phyloP scores from a whole-genome alignment of 2,797 vertebrate genomes.

The Aeoliscus strigatus region DNA sequence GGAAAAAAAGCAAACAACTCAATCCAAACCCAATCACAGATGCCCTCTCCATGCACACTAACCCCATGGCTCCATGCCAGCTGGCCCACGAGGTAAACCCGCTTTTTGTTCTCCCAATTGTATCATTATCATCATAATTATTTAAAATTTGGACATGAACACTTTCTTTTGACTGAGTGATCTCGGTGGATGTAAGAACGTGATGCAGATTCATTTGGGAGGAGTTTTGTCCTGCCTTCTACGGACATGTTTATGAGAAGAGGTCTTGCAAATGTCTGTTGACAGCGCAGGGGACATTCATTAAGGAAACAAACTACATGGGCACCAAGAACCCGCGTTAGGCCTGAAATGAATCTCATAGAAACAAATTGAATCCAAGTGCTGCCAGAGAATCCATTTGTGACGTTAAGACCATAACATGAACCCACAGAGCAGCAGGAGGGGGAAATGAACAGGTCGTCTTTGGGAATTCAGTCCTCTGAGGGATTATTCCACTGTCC shows the following conservation, averaged over 20 bases:
- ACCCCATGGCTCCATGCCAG: constrained; percentile 26
- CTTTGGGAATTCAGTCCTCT: too few relatives aligned
- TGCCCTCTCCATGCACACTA: constrained; percentile 8
- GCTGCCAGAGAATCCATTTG: constrained; percentile 67
- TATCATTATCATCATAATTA: constrained; percentile 3
- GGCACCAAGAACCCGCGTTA: constrained; percentile 61
- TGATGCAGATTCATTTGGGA: constrained; percentile 27
- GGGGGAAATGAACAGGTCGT: too few relatives aligned
- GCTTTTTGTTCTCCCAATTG: constrained; percentile 3
- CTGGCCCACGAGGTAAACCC: constrained; percentile 17
- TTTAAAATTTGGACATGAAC: constrained; percentile 4
- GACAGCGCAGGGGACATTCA: constrained; percentile 67
- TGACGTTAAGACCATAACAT: constrained; percentile 66
- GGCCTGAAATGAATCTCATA: constrained; percentile 63
- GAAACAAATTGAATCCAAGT: constrained; percentile 71
- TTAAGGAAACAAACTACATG: constrained; percentile 68
- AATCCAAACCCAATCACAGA: constrained; percentile 62
- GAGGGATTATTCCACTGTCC: too few relatives aligned
- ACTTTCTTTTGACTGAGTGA: constrained; percentile 6
- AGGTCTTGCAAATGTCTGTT: constrained; percentile 66
- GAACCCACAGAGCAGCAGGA: constrained; percentile 43
- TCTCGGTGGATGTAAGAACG: background rate
- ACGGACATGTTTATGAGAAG: constrained; percentile 60
- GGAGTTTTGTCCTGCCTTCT: constrained; percentile 33
- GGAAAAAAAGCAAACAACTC: constrained; percentile 57